phyloP scores from a whole-genome alignment of 2,797 vertebrate genomes.

The Cirrhinus mrigala region DNA sequence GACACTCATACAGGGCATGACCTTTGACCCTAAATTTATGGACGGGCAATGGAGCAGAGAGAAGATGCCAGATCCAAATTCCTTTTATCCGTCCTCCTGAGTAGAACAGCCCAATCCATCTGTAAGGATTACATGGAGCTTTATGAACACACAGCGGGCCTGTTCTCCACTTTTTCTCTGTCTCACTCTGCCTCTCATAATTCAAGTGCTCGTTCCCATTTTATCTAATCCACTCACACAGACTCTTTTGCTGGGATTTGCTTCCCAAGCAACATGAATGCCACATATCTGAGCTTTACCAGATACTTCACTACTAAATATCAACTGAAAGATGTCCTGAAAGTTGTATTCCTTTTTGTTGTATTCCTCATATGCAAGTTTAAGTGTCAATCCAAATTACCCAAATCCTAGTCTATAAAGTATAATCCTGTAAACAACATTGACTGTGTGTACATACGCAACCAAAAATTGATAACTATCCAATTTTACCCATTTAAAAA shows the following conservation, averaged over 20 bases:
- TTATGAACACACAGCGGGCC: conserved; percentile 38
- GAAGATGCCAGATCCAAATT: conserved; percentile 2
- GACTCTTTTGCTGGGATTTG: conserved; percentile 5
- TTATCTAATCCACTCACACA: conserved; percentile 22
- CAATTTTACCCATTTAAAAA: neutral
- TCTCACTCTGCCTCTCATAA: conserved; percentile 15
- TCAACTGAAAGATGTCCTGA: neutral
- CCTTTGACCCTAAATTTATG: conserved; percentile 26
- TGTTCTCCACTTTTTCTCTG: conserved; percentile 6
- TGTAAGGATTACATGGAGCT: conserved; percentile 47
- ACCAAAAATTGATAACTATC: neutral
- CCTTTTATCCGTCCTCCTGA: conserved; percentile 9
- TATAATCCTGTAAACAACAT: neutral
- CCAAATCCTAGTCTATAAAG: neutral
- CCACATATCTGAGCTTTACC: conserved; percentile 12
- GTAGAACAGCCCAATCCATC: conserved; percentile 38
- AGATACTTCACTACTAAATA: conserved; percentile 6
- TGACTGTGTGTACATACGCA: neutral
- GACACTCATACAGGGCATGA: conserved; percentile 24
- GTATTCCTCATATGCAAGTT: neutral
- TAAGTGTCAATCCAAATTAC: neutral
- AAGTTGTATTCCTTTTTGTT: neutral
- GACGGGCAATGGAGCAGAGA: conserved; percentile 38
- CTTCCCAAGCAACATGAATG: conserved; percentile 12
- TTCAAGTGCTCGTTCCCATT: conserved; percentile 28